Base-by-base conservation (phyloP, 2,797 vertebrate genomes). In the Syngnathus acus region DNA sequence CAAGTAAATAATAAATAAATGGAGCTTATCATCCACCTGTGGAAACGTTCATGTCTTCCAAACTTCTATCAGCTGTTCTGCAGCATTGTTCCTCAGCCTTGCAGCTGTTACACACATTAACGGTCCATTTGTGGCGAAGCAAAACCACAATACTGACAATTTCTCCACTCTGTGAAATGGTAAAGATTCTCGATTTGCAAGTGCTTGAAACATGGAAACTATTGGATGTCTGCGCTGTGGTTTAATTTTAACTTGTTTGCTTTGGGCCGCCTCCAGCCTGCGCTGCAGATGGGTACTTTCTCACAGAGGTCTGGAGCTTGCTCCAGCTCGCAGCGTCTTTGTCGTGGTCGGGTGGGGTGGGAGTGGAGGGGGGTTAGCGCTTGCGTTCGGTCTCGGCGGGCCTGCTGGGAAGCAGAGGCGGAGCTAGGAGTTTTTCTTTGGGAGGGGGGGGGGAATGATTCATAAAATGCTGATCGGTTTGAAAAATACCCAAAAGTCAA, bases 191-290 rank as follows among this genome's bases (percentile, higher is more conserved):
- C 74, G 80, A 80, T 87, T 86, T 89, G 83, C 65, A 78, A 75
- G 72, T 78, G 81, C 73, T 80, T 81, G 86, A 82, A 89, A 87
- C 81, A 84, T 47, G 51, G 68, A 83, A 26, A 45, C 40, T 82
- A 75, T 76, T 72, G 78, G 67, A 83, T 73, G 74, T 79, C 83
- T 82, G 21, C 84, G 81, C 77, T 82, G 82, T 82, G 82, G 88
- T 90, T 85, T 89, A 88, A 91, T 86, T 90, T 89, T 87, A 91
- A 90, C 81, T 81, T 90, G 88, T 91, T 92, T 90, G 80, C 83
- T 82, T 91, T 92, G 91, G 91, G 70, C 72, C 26, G 19, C 64
- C 68, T 89, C 90, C 89, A 91, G 64, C 69, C 16, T 72, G 67
- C 66, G 75, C 81, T 84, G 78, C 87, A 85, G 84, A 88, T 85